These are phyloP conservation scores for Haemorhous mexicanus DNA, from an alignment of 2,113 vertebrate species.

Conservation along the genomic window DNA sequence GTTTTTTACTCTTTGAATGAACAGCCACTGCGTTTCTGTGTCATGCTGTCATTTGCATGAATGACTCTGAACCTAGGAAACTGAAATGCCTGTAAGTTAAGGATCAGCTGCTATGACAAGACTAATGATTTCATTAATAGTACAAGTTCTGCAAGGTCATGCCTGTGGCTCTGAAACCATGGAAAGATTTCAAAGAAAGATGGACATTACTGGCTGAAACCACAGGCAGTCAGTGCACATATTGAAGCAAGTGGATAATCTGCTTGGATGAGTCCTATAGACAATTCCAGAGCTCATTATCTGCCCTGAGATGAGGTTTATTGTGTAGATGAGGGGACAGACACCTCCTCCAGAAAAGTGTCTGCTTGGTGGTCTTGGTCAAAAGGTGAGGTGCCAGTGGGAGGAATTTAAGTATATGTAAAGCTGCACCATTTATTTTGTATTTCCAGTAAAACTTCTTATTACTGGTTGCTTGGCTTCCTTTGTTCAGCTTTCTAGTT, in stretches of 20 bases:
- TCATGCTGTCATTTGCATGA: neutral
- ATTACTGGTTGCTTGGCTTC: neutral
- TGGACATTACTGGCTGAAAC: neutral
- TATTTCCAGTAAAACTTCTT: neutral
- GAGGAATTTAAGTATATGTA: neutral
- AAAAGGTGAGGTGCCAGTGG: neutral
- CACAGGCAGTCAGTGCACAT: neutral
- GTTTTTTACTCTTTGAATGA: neutral
- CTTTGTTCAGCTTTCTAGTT: neutral
- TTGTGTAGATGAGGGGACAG: neutral
- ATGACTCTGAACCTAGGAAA: neutral
- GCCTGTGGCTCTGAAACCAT: neutral
- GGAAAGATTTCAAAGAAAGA: neutral
- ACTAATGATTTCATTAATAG: slow-evolving; percentile 9
- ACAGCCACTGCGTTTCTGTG: neutral
- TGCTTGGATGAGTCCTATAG: neutral
- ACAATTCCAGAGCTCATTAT: neutral
- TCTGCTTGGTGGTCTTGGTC: neutral
- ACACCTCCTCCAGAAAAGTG: neutral
- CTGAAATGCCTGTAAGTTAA: neutral
- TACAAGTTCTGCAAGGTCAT: neutral
- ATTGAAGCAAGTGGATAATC: neutral
- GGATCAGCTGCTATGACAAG: neutral
- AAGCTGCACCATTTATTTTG: neutral
- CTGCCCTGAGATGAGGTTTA: neutral